Percentiles rank a stretch among this genome's conserved stretches.
Evolutionary conservation across 2,113 vertebrate genomes (phyloP).

Genomic region (Salvelinus sp.): DNA sequence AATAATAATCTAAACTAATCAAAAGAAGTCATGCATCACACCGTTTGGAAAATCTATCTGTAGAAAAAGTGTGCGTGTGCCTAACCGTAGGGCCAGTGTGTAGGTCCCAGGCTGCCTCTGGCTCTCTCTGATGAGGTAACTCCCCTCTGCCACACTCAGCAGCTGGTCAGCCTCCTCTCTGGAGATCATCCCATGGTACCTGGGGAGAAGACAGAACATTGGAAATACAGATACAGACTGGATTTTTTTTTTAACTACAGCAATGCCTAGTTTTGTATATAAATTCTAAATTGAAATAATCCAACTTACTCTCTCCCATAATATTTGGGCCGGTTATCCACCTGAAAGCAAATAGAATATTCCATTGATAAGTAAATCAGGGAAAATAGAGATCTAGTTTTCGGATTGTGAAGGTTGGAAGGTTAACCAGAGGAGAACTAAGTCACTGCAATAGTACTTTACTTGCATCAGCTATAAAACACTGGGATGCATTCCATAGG

Average conservation of each 20-base stretch:
- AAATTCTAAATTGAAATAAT: background rate
- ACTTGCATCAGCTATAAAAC: constrained; percentile 6
- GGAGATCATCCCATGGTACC: constrained; percentile 99
- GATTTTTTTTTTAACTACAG: background rate
- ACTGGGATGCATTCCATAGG: too few relatives aligned
- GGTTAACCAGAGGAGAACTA: background rate
- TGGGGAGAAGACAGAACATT: constrained; percentile 46
- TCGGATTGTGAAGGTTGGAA: too few relatives aligned
- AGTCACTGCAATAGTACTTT: constrained; percentile 23
- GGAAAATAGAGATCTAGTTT: background rate
- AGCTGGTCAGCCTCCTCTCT: constrained; percentile 93
- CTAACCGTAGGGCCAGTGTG: constrained; percentile 92
- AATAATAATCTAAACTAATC: too few relatives aligned
- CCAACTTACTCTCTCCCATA: constrained; percentile 98
- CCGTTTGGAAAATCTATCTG: background rate
- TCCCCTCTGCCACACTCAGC: constrained; percentile 93
- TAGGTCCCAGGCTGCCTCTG: constrained; percentile 97
- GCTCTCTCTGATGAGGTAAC: constrained; percentile 98
- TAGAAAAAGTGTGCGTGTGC: constrained; percentile 28
- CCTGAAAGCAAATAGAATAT: constrained; percentile 71
- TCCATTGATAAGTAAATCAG: background rate
- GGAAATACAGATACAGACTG: background rate
- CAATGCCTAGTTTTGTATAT: background rate
- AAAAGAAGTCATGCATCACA: too few relatives aligned
- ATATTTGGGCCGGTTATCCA: constrained; percentile 96